Evolutionary conservation across 2,113 vertebrate genomes (phyloP).

Genomic region (Chaetops frenatus): DNA sequence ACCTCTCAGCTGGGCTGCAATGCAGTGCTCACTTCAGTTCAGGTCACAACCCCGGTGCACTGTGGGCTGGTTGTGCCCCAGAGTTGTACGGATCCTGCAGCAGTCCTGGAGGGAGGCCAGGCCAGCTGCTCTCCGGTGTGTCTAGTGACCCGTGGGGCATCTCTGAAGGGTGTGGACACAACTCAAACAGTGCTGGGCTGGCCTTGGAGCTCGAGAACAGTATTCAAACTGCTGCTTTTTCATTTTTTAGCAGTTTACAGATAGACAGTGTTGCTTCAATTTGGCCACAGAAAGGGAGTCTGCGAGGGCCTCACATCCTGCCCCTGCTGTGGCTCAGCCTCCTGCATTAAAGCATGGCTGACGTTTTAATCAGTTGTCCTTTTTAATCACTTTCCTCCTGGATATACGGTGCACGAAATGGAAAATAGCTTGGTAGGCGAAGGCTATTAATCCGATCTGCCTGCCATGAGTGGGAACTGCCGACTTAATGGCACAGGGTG

Average conservation of each 20-base stretch:
- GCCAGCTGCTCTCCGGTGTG: not conserved
- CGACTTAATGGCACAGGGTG: rapidly evolving
- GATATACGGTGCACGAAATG: not conserved
- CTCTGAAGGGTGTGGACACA: not conserved
- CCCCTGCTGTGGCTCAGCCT: not conserved
- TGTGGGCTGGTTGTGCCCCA: not conserved
- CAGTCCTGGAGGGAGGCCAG: not conserved
- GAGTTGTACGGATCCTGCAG: rapidly evolving
- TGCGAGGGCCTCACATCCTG: not conserved
- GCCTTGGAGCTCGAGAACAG: not conserved
- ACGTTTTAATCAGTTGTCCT: not conserved
- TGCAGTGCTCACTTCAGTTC: not conserved
- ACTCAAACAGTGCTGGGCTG: not conserved
- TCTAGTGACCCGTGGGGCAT: not conserved
- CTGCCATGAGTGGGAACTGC: not conserved
- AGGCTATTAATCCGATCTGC: not conserved
- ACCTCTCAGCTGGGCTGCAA: not conserved
- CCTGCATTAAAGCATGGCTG: not conserved
- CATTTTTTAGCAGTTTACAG: not conserved
- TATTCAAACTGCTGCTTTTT: not conserved
- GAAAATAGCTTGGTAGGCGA: not conserved
- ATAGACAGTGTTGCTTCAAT: not conserved
- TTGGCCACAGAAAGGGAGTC: not conserved
- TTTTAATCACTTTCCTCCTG: not conserved
- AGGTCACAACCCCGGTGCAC: not conserved